These are phyloP conservation scores for Limonius californicus DNA, from an alignment of 1,140 invertebrate species.

Conservation along the genomic window DNA sequence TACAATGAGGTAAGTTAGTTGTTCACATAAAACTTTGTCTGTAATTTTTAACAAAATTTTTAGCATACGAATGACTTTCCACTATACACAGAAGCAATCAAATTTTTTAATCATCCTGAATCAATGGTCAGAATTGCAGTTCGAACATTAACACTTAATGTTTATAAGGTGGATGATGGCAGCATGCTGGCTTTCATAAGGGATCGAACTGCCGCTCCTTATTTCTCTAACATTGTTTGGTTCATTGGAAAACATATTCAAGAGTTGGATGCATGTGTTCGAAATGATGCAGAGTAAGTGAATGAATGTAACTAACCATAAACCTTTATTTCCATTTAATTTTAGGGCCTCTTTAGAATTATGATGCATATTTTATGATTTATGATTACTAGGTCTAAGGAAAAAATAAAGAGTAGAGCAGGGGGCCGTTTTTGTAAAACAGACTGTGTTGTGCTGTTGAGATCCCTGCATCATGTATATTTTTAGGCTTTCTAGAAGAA, in stretches of 20 bases:
- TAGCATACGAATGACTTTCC: conserved; percentile 99
- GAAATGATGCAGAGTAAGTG: conserved; percentile 90
- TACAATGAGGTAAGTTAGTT: conserved; percentile 86
- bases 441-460: too few species aligned
- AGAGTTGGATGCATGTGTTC: conserved; percentile 91
- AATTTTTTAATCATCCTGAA: conserved; percentile 98
- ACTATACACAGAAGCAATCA: conserved; percentile 97
- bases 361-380: background rate
- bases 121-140: conserved; percentile 99
- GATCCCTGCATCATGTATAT: too few species aligned
- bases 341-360: too few species aligned
- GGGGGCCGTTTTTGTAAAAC: too few species aligned
- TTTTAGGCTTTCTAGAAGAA: too few species aligned
- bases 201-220: conserved; percentile 92
- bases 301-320: too few species aligned
- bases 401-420: too few species aligned
- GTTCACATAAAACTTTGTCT: background rate
- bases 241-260: conserved; percentile 98
- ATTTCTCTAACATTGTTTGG: conserved; percentile 99
- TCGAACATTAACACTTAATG: conserved; percentile 94
- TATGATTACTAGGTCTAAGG: too few species aligned
- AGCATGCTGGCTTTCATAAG: conserved; percentile 95
- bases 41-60: conserved; percentile 43
- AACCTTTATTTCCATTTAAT: too few species aligned
- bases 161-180: conserved; percentile 91